Percentiles rank a stretch among this genome's conserved stretches.
Conservation (phyloP, 2,113 vertebrate species). For the Proterorhinus semilunaris region DNA sequence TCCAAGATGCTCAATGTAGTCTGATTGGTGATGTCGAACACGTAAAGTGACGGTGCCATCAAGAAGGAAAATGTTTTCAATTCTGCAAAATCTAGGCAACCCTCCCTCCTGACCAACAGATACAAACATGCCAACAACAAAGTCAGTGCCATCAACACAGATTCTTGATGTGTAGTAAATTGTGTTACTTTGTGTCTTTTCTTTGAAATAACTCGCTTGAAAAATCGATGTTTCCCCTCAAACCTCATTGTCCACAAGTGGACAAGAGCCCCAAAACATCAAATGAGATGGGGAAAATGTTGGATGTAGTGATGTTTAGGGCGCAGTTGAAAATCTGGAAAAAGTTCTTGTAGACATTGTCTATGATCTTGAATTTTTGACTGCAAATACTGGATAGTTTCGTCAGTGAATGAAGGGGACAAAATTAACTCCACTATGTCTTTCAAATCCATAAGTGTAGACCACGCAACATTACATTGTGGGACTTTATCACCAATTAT, state of each 20-base stretch:
- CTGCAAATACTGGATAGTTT: too few relatives aligned
- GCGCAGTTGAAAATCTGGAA: background rate
- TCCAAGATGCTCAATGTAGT: background rate
- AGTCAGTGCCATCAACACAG: background rate
- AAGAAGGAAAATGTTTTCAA: background rate
- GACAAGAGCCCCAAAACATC: background rate
- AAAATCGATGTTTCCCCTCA: background rate
- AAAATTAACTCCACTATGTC: background rate
- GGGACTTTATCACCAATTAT: constrained; percentile 1
- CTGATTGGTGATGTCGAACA: too few relatives aligned
- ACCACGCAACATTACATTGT: constrained; percentile 14
- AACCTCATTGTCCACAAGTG: background rate
- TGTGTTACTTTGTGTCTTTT: background rate
- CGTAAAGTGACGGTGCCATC: background rate
- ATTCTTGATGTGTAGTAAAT: background rate
- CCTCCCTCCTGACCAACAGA: background rate
- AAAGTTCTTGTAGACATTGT: background rate
- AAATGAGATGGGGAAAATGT: background rate
- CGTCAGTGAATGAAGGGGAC: background rate
- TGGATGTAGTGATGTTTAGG: background rate
- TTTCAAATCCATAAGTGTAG: background rate
- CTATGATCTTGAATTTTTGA: too few relatives aligned
- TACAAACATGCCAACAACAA: background rate
- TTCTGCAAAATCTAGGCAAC: background rate
- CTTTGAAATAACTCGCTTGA: background rate